phyloP scores from a whole-genome alignment of 2,797 vertebrate species.

The Lepilemur septentrionalis region DNA sequence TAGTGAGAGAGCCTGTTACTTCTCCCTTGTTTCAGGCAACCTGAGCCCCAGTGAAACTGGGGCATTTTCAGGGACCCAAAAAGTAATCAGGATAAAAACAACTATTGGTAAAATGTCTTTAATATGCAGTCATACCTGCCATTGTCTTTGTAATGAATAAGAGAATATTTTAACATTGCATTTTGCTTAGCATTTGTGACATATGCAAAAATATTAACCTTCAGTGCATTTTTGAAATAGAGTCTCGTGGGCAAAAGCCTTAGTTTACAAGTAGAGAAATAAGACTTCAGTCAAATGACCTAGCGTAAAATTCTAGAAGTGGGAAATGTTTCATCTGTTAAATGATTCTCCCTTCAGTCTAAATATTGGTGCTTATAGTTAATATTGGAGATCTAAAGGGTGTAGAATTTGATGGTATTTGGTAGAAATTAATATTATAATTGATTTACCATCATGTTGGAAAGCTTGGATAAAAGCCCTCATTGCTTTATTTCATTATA shows the following conservation, averaged over 20 bases:
- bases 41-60: background rate
- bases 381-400: background rate
- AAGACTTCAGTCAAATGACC: background rate
- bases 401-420: background rate
- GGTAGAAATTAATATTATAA: slow-evolving; percentile 40
- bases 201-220: background rate
- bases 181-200: slow-evolving; percentile 42
- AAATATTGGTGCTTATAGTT: background rate
- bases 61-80: background rate
- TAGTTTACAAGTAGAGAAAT: slow-evolving; percentile 8
- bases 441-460: slow-evolving; percentile 16
- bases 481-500: slow-evolving; percentile 31
- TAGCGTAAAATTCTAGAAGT: background rate
- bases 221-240: background rate
- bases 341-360: background rate
- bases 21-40: background rate
- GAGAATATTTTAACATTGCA: background rate
- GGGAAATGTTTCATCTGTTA: background rate
- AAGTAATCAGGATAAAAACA: background rate
- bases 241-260: background rate
- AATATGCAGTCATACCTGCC: background rate
- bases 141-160: slow-evolving; percentile 18
- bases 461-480: slow-evolving; percentile 35
- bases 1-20: background rate
- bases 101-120: background rate